These are phyloP conservation scores for Myotis myotis DNA, from an alignment of 2,797 vertebrate genomes.

Conservation along the genomic window DNA sequence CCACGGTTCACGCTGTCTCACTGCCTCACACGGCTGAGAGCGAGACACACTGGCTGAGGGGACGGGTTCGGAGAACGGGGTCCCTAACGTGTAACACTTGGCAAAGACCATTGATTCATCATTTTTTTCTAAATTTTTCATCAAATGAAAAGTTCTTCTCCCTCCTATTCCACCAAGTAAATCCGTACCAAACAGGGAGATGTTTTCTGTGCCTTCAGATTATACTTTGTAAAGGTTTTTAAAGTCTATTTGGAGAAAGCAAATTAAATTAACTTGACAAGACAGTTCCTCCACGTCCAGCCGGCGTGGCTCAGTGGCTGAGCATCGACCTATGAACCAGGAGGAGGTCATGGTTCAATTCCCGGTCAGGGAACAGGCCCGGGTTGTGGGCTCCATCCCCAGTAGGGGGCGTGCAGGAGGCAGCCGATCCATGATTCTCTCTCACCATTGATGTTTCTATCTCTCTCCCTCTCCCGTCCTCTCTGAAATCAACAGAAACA, in stretches of 20 bases:
- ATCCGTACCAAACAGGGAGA: not conserved
- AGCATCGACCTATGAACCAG: too few relatives aligned
- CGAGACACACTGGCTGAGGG: not conserved
- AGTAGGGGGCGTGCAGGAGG: too few relatives aligned
- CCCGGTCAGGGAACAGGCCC: too few relatives aligned
- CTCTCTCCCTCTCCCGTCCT: too few relatives aligned
- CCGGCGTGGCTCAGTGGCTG: too few relatives aligned
- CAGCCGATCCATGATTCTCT: too few relatives aligned
- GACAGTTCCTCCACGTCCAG: not conserved
- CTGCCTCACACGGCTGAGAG: not conserved
- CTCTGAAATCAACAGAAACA: too few relatives aligned
- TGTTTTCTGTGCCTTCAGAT: not conserved
- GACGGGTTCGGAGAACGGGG: not conserved
- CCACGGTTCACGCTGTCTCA: conserved; percentile 2
- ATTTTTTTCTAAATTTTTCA: not conserved
- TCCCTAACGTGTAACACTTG: not conserved
- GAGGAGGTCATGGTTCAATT: too few relatives aligned
- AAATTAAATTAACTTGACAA: conserved; percentile 4
- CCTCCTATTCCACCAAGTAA: not conserved
- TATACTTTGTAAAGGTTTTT: not conserved
- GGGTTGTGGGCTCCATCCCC: too few relatives aligned
- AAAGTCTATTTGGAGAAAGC: not conserved
- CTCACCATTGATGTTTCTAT: too few relatives aligned
- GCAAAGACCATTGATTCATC: not conserved
- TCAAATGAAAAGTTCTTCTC: conserved; percentile 4